Evolutionary conservation across 2,113 vertebrate species (phyloP), one percentile per base, ranked within the genome.

Genomic region (Ardeotis arabs): DNA sequence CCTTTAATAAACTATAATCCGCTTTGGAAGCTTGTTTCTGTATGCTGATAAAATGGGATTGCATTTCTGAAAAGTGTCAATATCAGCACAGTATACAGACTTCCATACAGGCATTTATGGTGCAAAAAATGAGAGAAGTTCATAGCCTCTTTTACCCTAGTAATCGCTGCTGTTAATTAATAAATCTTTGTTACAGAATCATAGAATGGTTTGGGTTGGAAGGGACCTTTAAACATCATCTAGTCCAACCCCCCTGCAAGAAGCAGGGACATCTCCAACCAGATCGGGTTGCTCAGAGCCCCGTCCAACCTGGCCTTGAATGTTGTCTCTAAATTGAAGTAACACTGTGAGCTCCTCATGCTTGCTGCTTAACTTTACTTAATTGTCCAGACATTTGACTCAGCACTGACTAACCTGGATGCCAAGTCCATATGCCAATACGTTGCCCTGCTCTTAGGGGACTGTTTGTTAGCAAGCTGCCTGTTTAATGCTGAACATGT

Each of bases 101-200:
- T 92, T 64, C 28, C 66, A 55, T 27, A 29, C 47, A 84, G 78
- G 79, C 53, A 72, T 87, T 9, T 20, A 41, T 9, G 60, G 75
- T 10, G 47, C 2, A 35, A 15, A 73, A 62, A 70, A 60, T 59
- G 73, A 52, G 20, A 82, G 9, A 58, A 28, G 59, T 96, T 91
- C 45, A 20, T 79, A 84, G 44, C 55, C 45, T 86, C 66, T 94
- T 90, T 89, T 68, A 76, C 45, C 63, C 14, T 75, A 75, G 64
- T 95, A 92, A 78, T 96, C 66, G 8, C 93, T 68, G 60, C 39
- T 93, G 91, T 94, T 98, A 96, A 97, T 97, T 97, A 97, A 91
- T 95, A 97, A 86, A 89, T 80, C 91, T 91, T 64, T 84, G 80
- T 92, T 96, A 75, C 15, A 44, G 41, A 44, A 44, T 44, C 15